Percentiles rank a stretch among this genome's conserved stretches.
Evolutionary conservation across 2,797 vertebrate genomes (phyloP).

Genomic region (Leucoraja ocellata): DNA sequence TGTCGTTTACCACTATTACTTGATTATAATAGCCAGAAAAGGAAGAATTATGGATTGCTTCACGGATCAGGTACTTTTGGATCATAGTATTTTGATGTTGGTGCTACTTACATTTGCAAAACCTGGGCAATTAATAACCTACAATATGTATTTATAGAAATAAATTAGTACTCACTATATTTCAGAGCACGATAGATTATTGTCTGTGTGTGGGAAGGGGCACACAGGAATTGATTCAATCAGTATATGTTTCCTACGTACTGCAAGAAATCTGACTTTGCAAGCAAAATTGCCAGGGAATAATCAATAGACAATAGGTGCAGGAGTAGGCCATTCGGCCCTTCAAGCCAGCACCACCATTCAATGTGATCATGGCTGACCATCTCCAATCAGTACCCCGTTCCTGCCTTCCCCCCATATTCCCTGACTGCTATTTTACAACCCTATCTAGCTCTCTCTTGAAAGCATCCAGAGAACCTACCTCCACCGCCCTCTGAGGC

Average conservation of each 20-base stretch:
- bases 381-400: too few species aligned
- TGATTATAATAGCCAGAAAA: slow-evolving; percentile 74
- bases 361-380: too few species aligned
- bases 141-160: not conserved
- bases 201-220: not conserved
- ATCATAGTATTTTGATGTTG: not conserved
- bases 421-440: too few species aligned
- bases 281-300: not conserved
- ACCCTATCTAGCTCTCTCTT: too few species aligned
- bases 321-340: too few species aligned
- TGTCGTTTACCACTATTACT: slow-evolving; percentile 68
- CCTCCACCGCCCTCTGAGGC: too few species aligned
- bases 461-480: too few species aligned
- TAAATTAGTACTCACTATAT: not conserved
- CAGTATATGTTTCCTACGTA: not conserved
- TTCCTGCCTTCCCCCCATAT: too few species aligned
- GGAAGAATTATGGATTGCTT: slow-evolving; percentile 74
- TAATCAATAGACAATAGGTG: not conserved
- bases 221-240: too few species aligned
- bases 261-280: not conserved
- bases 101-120: not conserved
- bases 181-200: not conserved
- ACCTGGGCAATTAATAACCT: not conserved
- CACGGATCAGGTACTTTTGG: slow-evolving; percentile 55
- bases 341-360: too few species aligned